These are phyloP conservation scores for Paraplagusia blochii DNA, from an alignment of 2,113 vertebrate genomes.

Conservation along the genomic window DNA sequence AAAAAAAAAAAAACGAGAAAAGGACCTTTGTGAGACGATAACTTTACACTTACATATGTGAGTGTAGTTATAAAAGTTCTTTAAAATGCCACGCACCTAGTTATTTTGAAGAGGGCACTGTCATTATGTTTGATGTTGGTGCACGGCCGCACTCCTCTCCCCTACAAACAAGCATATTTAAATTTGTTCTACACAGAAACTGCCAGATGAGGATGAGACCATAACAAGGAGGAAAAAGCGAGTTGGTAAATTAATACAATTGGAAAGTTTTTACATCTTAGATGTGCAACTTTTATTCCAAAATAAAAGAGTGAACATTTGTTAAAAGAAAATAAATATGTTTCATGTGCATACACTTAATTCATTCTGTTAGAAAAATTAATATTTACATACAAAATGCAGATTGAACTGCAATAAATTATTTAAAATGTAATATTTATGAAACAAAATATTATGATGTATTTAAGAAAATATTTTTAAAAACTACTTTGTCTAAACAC, in stretches of 20 bases:
- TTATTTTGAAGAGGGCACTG: slow-evolving; percentile 58
- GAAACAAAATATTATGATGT: no score
- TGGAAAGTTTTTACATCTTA: no score
- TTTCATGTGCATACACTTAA: no score
- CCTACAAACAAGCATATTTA: slow-evolving; percentile 36
- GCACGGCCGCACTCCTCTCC: slow-evolving; percentile 23
- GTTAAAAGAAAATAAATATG: no score
- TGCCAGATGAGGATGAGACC: slow-evolving; percentile 23
- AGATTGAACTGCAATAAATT: no score
- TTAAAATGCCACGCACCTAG: slow-evolving; percentile 52
- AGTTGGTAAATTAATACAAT: not conserved
- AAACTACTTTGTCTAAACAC: no score
- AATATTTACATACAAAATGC: no score
- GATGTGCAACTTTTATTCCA: no score
- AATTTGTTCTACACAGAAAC: slow-evolving; percentile 66
- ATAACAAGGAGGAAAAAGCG: slow-evolving; percentile 17
- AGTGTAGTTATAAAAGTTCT: slow-evolving; percentile 50
- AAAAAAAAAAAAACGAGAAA: slow-evolving; percentile 20
- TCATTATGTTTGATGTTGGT: slow-evolving; percentile 61
- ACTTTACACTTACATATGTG: slow-evolving; percentile 52
- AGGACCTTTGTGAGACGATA: slow-evolving; percentile 41
- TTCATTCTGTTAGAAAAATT: no score
- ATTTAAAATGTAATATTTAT: no score
- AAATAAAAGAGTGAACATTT: no score
- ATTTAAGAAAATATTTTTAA: no score